Evolutionary conservation across 2,113 vertebrate genomes (phyloP).

Genomic region (Aleadryas rufinucha): DNA sequence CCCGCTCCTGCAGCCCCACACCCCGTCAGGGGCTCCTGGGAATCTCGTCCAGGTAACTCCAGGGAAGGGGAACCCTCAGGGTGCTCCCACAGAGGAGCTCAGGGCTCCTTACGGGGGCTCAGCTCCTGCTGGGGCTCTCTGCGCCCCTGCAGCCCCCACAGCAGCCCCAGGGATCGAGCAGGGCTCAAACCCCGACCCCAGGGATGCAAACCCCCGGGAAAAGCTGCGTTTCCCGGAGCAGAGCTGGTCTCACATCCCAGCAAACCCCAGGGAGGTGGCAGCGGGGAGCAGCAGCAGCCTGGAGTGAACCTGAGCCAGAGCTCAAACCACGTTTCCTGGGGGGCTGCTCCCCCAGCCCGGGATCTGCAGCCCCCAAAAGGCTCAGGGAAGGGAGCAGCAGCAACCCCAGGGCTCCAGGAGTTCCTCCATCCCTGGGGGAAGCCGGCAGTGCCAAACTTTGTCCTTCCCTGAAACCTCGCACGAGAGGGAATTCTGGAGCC

Average conservation of each 20-base stretch:
- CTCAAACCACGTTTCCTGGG: not conserved
- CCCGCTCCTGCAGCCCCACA: not conserved
- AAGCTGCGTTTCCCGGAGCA: not conserved
- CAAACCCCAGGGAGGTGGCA: not conserved
- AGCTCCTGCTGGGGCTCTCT: not conserved
- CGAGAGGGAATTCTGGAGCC: not conserved
- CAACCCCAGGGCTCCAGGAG: rapidly evolving
- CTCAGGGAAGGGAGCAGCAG: not conserved
- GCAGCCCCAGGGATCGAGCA: not conserved
- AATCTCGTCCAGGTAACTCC: not conserved
- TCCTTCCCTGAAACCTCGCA: not conserved
- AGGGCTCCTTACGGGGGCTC: not conserved
- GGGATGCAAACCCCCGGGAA: rapidly evolving
- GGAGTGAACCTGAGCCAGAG: rapidly evolving
- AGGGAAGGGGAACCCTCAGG: not conserved
- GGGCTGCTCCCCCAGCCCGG: not conserved
- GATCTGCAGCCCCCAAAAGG: not conserved
- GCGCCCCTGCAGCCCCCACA: not conserved
- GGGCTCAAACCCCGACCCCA: not conserved
- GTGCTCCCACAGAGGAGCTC: not conserved
- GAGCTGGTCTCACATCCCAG: not conserved
- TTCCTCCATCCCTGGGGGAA: rapidly evolving
- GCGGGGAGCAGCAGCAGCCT: not conserved
- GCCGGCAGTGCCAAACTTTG: rapidly evolving
- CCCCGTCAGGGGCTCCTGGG: not conserved